Evolutionary conservation across 2,888 invertebrate species (phyloP), one percentile per base, ranked within the genome.

Genomic region (Agyllia agylla): DNA sequence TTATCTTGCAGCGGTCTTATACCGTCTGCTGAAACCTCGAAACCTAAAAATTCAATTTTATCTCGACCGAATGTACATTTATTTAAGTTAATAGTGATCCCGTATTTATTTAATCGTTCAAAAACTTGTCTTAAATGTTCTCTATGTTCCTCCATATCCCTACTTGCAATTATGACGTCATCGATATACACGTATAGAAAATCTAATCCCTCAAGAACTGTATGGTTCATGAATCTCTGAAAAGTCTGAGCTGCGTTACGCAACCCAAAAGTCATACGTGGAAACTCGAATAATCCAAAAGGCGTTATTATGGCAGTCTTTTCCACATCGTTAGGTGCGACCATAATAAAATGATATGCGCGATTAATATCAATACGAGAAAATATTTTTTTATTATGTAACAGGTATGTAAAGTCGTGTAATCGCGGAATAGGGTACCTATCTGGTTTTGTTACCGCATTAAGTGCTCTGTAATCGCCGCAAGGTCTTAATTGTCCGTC

Each of bases 1-100:
- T 35, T 78, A 4, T 57, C 1, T 35, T 78, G 20, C 20, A 24
- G 20, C 24, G 64, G 64, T 24, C 64, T 24, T 24, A 64, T 64
- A 64, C 64, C 64, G 11, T 64, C 64, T 20, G 20, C 11, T 24
- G 64, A 64, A 64, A 64, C 64, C 20, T 64, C 64, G n/a, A 24
- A 64, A 24, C 64, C 64, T 64, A 64, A 64, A 64, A 64, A 64
- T 24, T 64, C 64, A 11, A 64, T 64, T 64, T 64, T 64, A 20
- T 24, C 11, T 9, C 24, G 64, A 17, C 78, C 57, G 13, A 84
- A 84, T 9, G 11, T 3, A 78, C 84, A 24, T 78, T 84, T 84
- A 33, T 33, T 20, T 24, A 84, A 24, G 31, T 84, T 84, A 15
- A 84, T 84, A 0, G 84, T 78, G 9, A 84, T 78, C 17, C 84